Percentiles rank a stretch among this genome's conserved stretches.
Conservation (phyloP, 1,140 invertebrate species). For the Bombus huntii region DNA sequence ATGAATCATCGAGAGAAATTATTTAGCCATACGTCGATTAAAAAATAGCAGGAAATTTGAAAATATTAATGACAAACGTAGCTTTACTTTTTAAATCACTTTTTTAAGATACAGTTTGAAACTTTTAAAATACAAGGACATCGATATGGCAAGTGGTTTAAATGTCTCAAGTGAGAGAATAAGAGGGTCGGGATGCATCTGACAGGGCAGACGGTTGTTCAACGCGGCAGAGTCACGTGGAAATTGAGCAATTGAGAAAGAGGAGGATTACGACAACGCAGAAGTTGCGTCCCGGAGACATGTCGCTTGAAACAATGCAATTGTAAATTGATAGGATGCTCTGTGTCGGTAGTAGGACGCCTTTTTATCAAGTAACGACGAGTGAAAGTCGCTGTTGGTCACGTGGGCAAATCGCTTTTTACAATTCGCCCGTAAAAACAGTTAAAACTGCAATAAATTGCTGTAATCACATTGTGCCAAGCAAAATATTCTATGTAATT, state of each 20-base stretch:
- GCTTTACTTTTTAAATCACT: rapidly evolving
- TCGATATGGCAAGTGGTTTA: not conserved
- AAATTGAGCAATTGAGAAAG: constrained; percentile 28
- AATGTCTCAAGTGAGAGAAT: not conserved
- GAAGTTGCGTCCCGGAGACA: constrained; percentile 5
- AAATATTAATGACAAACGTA: no score
- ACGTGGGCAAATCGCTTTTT: constrained; percentile 7
- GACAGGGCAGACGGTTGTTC: not conserved
- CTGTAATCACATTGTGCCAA: not conserved
- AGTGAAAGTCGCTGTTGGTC: constrained; percentile 33
- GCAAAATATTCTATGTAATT: not conserved
- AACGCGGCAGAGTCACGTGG: constrained; percentile 4
- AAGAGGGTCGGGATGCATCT: not conserved
- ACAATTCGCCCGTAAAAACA: not conserved
- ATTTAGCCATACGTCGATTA: rapidly evolving
- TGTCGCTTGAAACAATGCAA: constrained; percentile 20
- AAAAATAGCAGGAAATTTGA: no score
- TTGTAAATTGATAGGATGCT: constrained; percentile 36
- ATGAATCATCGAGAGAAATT: no score
- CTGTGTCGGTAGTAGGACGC: constrained; percentile 6
- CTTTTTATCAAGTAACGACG: constrained; percentile 6
- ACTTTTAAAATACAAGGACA: not conserved
- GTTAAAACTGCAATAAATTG: not conserved
- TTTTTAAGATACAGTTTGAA: not conserved
- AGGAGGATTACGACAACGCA: constrained; percentile 9